Base-by-base conservation (phyloP, 2,797 vertebrate species). In the Knipowitschia caucasica region DNA sequence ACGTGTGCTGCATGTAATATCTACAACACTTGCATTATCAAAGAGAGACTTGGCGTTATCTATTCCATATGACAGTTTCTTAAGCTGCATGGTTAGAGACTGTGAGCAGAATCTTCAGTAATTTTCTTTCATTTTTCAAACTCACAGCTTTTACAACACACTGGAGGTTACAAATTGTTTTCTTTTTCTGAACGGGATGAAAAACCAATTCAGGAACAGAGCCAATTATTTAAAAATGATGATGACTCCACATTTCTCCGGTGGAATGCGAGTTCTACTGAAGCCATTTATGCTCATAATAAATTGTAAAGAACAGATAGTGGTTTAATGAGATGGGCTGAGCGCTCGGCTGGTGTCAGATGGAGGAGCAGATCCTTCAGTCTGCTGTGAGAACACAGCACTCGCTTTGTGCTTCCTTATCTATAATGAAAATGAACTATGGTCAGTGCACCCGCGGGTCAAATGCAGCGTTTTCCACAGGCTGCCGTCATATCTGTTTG, bases 391-490 rank as follows among this genome's bases (percentile, higher is more conserved):
- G 21, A 42, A 23, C 23, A 10, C 20, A 42, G 4, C 11, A 6
- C 4, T 7, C 39, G 7, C 39, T 42, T 25, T 42, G 23, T 24
- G 11, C 34, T 42, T 42, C 25, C 39, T 42, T 42, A 42, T 42
- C 39, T 42, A 42, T 42, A 24, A 42, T 42, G 23, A 25, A 42
- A 42, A 25, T 42, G 39, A 42, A 42, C 39, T 14, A n/a, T 42
- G 39, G 39, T 23, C 39, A 14, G 21, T 14, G 23, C 21, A 42
- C 2, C 12, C 2, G 20, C 3, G 23, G 39, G 21, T 42, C 21
- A 42, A 40, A 23, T 14, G 11, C 38, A 40, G n/a, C n/a, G n/a
- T n/a, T 40, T 40, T 23, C 11, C n/a, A n/a, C n/a, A n/a, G n/a
- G n/a, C n/a, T n/a, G n/a, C n/a, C n/a, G n/a, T n/a, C n/a, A n/a